Base-by-base conservation (phyloP, 2,888 invertebrate genomes). In the Mesoligia furuncula region DNA sequence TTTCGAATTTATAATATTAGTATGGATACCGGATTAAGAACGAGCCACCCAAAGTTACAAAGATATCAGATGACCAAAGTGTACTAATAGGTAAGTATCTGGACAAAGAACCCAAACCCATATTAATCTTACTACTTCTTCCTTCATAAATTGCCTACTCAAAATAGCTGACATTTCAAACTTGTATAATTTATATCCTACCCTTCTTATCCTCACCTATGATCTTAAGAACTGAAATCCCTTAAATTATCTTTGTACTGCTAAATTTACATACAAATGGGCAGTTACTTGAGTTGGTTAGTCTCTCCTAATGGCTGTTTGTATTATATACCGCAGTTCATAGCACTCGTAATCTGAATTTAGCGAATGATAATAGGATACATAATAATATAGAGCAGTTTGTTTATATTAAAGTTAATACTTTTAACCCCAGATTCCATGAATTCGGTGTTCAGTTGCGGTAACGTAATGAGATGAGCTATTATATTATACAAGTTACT, bases 181-280 rank as follows among this genome's bases (percentile, higher is more conserved):
- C 80, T 83, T 85, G 24, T 13, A 39, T 31, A 78, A 81, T 76
- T 82, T 81, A 89, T 85, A 83, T 74, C 62, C 51, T 80, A 72
- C 70, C 70, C 73, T 73, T 65, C 73, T 75, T 68, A 84, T 65
- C 83, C 62, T 69, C 72, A 85, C 80, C 68, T 86, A 81, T 80
- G 80, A 88, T 88, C 90, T 88, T 87, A 91, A 87, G 90, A 90
- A 91, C 89, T 90, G 87, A 88, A 91, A 90, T 90, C 90, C 90
- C 89, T 90, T 91, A 93, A 90, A 93, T 93, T 93, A 94, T 94
- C 93, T 92, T 90, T 84, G 86, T 91, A 90, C 90, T 89, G 90
- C 92, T 86, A 90, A 92, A 94, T 95, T 95, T 93, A 91, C 95
- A 95, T 95, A 94, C 90, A 95, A 95, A 95, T 95, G 93, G 93